Percentiles rank a stretch among this genome's conserved stretches.
These are phyloP conservation scores for Hippocampus barbouri DNA, from an alignment of 2,113 vertebrate genomes.

Conservation along the genomic window DNA sequence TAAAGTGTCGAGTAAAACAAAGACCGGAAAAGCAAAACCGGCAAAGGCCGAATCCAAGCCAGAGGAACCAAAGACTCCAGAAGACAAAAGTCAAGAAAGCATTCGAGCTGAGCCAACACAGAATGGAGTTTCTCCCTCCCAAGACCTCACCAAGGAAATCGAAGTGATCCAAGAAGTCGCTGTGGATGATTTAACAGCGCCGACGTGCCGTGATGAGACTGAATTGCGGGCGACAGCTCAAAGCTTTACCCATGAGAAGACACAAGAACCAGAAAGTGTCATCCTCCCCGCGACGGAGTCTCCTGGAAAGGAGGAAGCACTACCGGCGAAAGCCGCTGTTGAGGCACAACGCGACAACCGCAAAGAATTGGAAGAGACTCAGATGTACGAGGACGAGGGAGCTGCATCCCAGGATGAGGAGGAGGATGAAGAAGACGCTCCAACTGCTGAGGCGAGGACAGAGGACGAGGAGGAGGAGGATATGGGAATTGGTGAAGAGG, in stretches of 20 bases:
- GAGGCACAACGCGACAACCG: constrained; percentile 51
- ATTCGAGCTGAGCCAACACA: constrained; percentile 47
- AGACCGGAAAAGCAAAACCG: constrained; percentile 78
- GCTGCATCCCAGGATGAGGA: constrained; percentile 70
- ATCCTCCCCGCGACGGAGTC: constrained; percentile 39
- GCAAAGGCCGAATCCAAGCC: constrained; percentile 70
- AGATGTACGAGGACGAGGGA: constrained; percentile 70
- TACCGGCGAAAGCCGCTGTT: constrained; percentile 47
- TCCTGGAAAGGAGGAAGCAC: constrained; percentile 51
- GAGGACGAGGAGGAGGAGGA: constrained; percentile 58
- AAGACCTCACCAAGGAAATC: constrained; percentile 91
- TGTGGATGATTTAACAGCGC: constrained; percentile 50
- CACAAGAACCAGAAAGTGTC: constrained; percentile 33
- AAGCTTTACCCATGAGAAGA: constrained; percentile 36
- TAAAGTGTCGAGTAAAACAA: constrained; percentile 84
- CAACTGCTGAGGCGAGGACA: constrained; percentile 37
- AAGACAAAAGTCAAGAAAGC: constrained; percentile 11
- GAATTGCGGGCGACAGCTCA: constrained; percentile 34
- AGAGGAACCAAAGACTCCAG: constrained; percentile 39
- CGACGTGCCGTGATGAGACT: constrained; percentile 17
- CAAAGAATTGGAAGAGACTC: constrained; percentile 52
- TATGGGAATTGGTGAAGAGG: constrained; percentile 71
- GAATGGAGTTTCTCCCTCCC: constrained; percentile 79
- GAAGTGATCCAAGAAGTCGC: constrained; percentile 81
- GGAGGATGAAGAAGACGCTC: constrained; percentile 53